Evolutionary conservation across 2,113 vertebrate genomes (phyloP).

Genomic region (Oxyruncus cristatus): DNA sequence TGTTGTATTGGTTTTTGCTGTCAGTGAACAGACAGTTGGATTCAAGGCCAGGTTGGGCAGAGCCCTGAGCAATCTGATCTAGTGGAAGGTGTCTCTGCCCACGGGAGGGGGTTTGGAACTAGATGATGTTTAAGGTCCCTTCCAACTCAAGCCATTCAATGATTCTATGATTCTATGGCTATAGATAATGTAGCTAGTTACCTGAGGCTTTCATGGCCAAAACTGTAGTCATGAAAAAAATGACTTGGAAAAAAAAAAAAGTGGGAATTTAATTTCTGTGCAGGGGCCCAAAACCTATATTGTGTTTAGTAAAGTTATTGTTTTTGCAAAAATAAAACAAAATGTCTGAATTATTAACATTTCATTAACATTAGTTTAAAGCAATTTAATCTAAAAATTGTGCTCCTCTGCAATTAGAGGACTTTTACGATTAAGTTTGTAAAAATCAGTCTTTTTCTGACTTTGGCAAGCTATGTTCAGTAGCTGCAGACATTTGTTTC

Average conservation of each 20-base stretch:
- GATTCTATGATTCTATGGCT: neutral
- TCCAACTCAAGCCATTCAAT: neutral
- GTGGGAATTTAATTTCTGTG: neutral
- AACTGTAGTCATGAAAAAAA: neutral
- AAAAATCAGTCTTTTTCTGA: neutral
- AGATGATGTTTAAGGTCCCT: neutral
- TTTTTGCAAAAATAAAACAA: neutral
- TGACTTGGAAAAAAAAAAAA: neutral
- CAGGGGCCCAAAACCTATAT: neutral
- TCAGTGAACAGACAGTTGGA: neutral
- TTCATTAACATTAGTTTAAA: neutral
- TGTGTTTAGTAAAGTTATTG: neutral
- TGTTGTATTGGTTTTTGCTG: neutral
- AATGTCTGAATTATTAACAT: neutral
- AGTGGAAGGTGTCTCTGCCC: neutral
- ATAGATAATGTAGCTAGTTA: neutral
- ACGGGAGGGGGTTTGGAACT: neutral
- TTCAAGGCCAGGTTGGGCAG: neutral
- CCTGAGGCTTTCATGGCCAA: neutral
- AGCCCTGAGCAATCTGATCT: neutral
- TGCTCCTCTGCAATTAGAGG: neutral
- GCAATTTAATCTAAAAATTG: neutral
- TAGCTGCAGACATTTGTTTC: neutral
- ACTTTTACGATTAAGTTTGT: neutral
- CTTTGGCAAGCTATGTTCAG: neutral